phyloP scores from a whole-genome alignment of 1,140 invertebrate species.

The Panagrolaimus sp. region DNA sequence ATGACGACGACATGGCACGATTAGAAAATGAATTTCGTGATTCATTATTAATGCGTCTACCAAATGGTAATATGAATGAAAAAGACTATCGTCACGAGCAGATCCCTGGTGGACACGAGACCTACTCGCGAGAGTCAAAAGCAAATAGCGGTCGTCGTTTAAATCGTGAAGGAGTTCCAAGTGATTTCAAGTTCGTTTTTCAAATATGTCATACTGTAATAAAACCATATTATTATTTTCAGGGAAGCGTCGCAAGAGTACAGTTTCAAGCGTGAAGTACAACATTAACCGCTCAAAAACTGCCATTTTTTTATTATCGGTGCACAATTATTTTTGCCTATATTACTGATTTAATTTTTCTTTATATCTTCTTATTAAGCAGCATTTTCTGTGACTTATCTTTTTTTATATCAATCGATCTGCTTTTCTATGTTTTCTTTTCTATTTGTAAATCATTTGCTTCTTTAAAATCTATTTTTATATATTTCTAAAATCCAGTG shows the following conservation, averaged over 20 bases:
- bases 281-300: neutral
- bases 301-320: too few species aligned
- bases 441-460: too few species aligned
- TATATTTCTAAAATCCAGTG: too few species aligned
- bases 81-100: slow-evolving; percentile 23
- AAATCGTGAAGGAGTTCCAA: slow-evolving; percentile 20
- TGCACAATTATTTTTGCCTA: too few species aligned
- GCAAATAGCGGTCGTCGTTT: slow-evolving; percentile 15
- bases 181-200: slow-evolving; percentile 15
- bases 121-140: slow-evolving; percentile 29
- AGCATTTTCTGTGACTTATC: too few species aligned
- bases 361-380: too few species aligned
- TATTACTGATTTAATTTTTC: too few species aligned
- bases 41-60: slow-evolving; percentile 29
- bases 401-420: too few species aligned
- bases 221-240: neutral
- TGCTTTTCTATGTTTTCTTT: too few species aligned
- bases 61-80: slow-evolving; percentile 32
- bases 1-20: slow-evolving; percentile 38
- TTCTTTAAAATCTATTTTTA: too few species aligned
- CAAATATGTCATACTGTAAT: neutral
- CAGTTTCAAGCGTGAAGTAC: slow-evolving; percentile 18
- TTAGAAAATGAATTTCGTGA: slow-evolving; percentile 39
- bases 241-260: slow-evolving; percentile 20
- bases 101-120: slow-evolving; percentile 36